Percentiles rank a stretch among this genome's conserved stretches.
phyloP scores from a whole-genome alignment of 2,113 vertebrate genomes.

The Porphyrio hochstetteri region DNA sequence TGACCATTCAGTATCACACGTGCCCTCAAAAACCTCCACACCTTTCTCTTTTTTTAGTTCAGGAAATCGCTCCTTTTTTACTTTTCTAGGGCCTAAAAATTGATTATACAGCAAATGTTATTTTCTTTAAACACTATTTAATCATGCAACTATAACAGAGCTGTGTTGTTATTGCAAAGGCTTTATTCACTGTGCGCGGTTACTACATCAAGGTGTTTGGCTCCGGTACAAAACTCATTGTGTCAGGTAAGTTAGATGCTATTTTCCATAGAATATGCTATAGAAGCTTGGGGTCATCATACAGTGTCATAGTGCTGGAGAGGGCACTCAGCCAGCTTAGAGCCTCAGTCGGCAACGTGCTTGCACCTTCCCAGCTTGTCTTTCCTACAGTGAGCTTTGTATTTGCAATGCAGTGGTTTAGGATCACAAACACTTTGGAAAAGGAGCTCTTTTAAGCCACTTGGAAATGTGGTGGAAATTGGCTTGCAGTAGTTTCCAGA shows the following conservation, averaged over 20 bases:
- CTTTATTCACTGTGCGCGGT: not conserved
- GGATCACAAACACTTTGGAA: not conserved
- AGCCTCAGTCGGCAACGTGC: not conserved
- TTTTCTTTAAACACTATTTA: not conserved
- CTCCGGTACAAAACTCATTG: slow-evolving; percentile 20
- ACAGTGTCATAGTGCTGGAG: not conserved
- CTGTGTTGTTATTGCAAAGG: not conserved
- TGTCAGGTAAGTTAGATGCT: slow-evolving; percentile 19
- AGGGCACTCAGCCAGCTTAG: not conserved
- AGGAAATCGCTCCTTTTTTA: not conserved
- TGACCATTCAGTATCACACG: not conserved
- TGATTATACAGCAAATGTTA: not conserved
- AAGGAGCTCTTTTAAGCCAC: not conserved
- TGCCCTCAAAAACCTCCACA: not conserved
- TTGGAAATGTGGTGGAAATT: not conserved
- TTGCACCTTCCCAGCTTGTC: not conserved
- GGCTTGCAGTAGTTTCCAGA: not conserved
- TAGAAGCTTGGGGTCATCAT: not conserved
- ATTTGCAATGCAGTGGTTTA: not conserved
- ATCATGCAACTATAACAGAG: not conserved
- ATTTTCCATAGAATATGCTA: not conserved
- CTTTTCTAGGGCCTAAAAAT: not conserved
- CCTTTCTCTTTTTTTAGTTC: not conserved
- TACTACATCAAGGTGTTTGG: not conserved
- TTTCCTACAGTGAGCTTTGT: not conserved